These are phyloP conservation scores for Scrobipalpa atriplicella DNA, from an alignment of 2,888 invertebrate species.

Conservation along the genomic window DNA sequence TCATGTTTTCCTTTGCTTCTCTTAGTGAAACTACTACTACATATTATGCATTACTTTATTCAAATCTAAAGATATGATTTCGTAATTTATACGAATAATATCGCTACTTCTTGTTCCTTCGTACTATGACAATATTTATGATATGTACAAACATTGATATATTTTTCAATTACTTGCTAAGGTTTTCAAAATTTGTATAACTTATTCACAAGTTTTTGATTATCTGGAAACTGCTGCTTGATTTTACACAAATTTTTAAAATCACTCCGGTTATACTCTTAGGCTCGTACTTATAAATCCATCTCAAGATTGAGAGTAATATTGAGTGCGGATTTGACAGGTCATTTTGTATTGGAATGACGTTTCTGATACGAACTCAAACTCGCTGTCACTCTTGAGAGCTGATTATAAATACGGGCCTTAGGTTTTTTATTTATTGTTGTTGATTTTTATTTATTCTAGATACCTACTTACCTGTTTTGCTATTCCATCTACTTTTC, in stretches of 20 bases:
- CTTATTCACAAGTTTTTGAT: neutral
- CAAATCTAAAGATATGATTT: neutral
- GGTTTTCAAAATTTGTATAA: neutral
- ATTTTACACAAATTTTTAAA: neutral
- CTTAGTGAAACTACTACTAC: conserved; percentile 16
- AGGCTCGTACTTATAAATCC: no score
- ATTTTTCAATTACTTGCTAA: neutral
- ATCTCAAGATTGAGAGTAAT: no score
- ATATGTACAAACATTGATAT: neutral
- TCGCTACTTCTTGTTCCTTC: conserved; percentile 67
- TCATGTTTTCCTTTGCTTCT: conserved; percentile 32
- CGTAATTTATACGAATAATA: conserved; percentile 6
- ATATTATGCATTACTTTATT: neutral
- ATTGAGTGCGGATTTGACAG: no score
- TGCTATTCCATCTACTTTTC: conserved; percentile 20
- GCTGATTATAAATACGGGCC: no score
- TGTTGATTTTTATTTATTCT: neutral
- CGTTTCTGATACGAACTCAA: no score
- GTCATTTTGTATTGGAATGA: no score
- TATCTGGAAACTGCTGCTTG: no score
- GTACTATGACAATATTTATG: conserved; percentile 58
- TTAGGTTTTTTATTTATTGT: no score
- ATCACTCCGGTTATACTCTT: neutral
- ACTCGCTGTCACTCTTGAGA: no score
- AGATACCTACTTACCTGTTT: neutral